phyloP scores from a whole-genome alignment of 2,113 vertebrate genomes.

The Dicerorhinus sumatrensis region DNA sequence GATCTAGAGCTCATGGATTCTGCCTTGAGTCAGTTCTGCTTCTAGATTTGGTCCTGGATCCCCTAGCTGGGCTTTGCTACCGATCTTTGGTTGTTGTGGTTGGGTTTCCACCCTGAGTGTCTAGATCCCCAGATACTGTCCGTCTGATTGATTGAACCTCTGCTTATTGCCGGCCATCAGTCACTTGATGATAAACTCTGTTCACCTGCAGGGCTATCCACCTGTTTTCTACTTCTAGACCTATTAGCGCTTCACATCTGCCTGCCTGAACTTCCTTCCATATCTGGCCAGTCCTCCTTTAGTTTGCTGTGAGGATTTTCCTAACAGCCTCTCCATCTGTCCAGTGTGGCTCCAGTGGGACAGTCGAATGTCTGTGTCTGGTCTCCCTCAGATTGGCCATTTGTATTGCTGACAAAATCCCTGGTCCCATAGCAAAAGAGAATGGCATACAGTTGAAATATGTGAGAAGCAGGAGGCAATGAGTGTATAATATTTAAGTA shows the following conservation, averaged over 20 bases:
- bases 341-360: not conserved
- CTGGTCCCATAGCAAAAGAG: not conserved
- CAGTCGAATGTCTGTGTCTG: not conserved
- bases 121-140: not conserved
- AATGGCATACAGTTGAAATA: not conserved
- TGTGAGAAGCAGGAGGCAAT: not conserved
- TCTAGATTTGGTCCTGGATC: not conserved
- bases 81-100: not conserved
- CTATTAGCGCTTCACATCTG: not conserved
- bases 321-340: not conserved
- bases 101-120: not conserved
- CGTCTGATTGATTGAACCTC: not conserved
- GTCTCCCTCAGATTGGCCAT: not conserved
- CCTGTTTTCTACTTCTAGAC: not conserved
- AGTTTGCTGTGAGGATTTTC: not conserved
- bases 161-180: not conserved
- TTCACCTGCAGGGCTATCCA: not conserved
- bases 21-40: not conserved
- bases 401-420: not conserved
- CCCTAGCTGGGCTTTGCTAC: not conserved
- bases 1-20: not conserved
- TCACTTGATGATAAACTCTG: not conserved
- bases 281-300: not conserved
- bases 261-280: not conserved
- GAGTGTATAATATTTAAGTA: not conserved